Evolutionary conservation across 2,113 vertebrate species (phyloP), one percentile per base, ranked within the genome.

Genomic region (Melanocharis versteri): DNA sequence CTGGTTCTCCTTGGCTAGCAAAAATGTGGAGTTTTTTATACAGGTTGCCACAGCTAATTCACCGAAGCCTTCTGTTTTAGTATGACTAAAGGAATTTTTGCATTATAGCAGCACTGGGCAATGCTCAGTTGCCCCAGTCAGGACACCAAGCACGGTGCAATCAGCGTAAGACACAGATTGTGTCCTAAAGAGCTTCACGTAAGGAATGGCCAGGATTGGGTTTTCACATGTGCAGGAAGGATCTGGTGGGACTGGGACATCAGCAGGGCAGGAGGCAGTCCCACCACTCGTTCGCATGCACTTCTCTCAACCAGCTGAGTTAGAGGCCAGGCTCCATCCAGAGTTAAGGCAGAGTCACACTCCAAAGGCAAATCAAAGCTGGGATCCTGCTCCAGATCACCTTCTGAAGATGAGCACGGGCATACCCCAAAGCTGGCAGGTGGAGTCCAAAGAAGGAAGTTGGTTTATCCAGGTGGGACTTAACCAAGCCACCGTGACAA

Each of bases 401-500:
- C 37, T 78, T 71, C 88, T 90, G 62, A 64, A 65, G 33, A 30
- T n/a, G 44, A 8, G 20, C 57, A 65, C 2, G 3, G 48, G 4
- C 24, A 42, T 2, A 13, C 13, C 77, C 76, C 94, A 50, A 15
- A 72, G 90, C 69, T 19, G 42, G 37, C 61, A 86, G 40, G 0
- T 76, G 71, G 58, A 73, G 12, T 92, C 77, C 73, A 83, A 56
- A 83, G 61, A 6, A 69, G 21, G 40, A 83, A n/a, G 71, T 19
- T 56, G 28, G 2, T 88, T 94, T 73, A 72, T 68, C 70, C 71
- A 64, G 53, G 7, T 60, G 40, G 69, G 72, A 66, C 22, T 84
- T 84, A 73, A 87, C 42, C 0, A 1, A 78, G 54, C 45, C 79
- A 69, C 37, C 0, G 0, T 11, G 15, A 31, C 37, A 68, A 3